These are phyloP conservation scores for Caenorhabditis becei DNA, from an alignment of 2,888 invertebrate genomes.

Conservation along the genomic window DNA sequence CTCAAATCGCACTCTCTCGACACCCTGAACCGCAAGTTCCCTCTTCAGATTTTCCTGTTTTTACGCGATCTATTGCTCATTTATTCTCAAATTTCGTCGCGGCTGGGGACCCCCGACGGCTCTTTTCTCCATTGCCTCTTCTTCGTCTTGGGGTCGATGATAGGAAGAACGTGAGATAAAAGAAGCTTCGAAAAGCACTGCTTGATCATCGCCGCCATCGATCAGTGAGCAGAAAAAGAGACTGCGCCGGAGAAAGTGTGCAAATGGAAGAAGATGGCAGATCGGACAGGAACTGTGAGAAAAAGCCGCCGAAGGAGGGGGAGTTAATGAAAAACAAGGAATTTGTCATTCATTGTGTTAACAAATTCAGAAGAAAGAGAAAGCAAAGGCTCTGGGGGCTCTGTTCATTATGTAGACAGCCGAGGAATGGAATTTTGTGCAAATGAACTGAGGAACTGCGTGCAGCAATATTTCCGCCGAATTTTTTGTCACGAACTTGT, in stretches of 20 bases:
- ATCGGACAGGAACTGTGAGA: slow-evolving; percentile 1
- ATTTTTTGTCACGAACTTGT: not conserved
- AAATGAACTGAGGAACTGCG: slow-evolving; percentile 7
- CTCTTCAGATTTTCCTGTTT: slow-evolving; percentile 63
- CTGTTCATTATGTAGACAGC: slow-evolving; percentile 28
- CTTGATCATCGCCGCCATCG: slow-evolving; percentile 23
- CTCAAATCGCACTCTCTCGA: slow-evolving; percentile 56
- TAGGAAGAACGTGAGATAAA: slow-evolving; percentile 47
- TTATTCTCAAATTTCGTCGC: slow-evolving; percentile 68
- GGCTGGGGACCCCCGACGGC: slow-evolving; percentile 27
- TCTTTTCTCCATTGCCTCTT: slow-evolving; percentile 24
- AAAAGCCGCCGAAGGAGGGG: not conserved
- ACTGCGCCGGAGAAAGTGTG: not conserved
- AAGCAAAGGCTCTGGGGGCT: slow-evolving; percentile 7
- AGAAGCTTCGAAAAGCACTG: slow-evolving; percentile 43
- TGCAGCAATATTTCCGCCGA: no score
- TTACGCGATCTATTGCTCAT: slow-evolving; percentile 66
- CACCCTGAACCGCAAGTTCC: slow-evolving; percentile 57
- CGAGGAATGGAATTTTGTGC: not conserved
- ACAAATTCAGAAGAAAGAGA: slow-evolving; percentile 30
- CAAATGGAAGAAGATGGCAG: not conserved
- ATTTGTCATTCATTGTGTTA: slow-evolving; percentile 23
- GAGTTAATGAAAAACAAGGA: slow-evolving; percentile 10
- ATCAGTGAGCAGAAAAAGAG: slow-evolving; percentile 37
- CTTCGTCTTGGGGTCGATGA: slow-evolving; percentile 56